Base-by-base conservation (phyloP, 1,140 invertebrate genomes). In the Drosophila watanabei region DNA sequence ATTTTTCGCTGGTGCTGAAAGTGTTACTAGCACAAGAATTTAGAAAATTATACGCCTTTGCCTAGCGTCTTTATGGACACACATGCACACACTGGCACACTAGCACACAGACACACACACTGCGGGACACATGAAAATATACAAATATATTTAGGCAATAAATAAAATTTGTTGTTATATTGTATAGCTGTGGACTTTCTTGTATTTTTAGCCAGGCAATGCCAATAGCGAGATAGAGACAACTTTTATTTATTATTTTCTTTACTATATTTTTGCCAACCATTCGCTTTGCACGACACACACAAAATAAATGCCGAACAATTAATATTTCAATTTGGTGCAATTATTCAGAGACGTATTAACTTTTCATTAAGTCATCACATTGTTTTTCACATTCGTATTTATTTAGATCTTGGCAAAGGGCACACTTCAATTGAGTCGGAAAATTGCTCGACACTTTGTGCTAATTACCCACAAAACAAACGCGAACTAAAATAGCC, bases 161-260 rank as follows among this genome's bases (percentile, higher is more conserved):
- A 89, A 89, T 89, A 90, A 89, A 89, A 90, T 72, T 89, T 89
- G 85, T 90, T 89, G 85, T 89, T 89, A 85, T 81, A 79, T 69
- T 71, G 43, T 78, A 57, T 75, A 66, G 73, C 70, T 82, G 80
- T 69, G 62, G 75, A 46, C 59, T 84, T 82, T 86, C 77, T 87
- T 82, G 73, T 89, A 89, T 90, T 89, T 89, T 85, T 89, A 90
- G 85, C 81, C 65, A 89, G 85, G 82, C 73, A 90, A 80, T 90
- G 83, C 65, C 64, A 72, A 82, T 71, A 89, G 78, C 80, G 49
- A 81, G 49, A 77, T 82, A 89, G 78, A 89, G 85, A 85, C 79
- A 89, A 71, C 72, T 83, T 63, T 79, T 71, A 80, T 71, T 83
- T 66, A 79, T 51, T 83, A 79, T 84, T 61, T 71, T 61, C 37